Conservation (phyloP, 2,797 vertebrate species). For the Setipinna tenuifilis region DNA sequence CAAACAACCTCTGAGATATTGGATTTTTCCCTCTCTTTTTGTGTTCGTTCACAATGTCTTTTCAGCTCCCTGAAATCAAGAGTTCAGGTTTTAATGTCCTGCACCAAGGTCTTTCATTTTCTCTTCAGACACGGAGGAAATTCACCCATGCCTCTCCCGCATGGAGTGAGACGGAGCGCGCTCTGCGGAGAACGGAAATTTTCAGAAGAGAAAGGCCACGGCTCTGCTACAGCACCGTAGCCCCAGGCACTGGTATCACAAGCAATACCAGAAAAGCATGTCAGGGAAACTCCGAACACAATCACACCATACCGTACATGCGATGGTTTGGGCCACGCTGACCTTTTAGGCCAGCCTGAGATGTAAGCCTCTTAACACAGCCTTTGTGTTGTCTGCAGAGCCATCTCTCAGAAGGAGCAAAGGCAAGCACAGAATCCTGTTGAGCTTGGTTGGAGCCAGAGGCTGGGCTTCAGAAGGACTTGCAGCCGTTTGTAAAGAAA, state of each 20-base stretch:
- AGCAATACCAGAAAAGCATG: constrained; percentile 37
- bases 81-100: constrained; percentile 51
- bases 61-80: constrained; percentile 51
- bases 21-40: constrained; percentile 39
- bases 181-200: neutral
- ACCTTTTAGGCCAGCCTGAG: neutral
- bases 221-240: constrained; percentile 30
- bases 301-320: neutral
- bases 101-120: constrained; percentile 22
- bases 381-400: neutral
- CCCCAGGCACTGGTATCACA: constrained; percentile 40
- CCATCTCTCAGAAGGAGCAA: neutral
- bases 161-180: neutral
- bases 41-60: constrained; percentile 25
- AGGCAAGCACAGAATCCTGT: neutral
- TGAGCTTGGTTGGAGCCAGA: neutral
- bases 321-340: constrained; percentile 1
- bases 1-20: constrained; percentile 57
- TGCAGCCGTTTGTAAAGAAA: neutral
- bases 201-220: neutral
- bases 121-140: constrained; percentile 17
- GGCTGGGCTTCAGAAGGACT: neutral
- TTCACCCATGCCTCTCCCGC: neutral
- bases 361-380: neutral
- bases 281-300: constrained; percentile 7